Percentiles rank a stretch among this genome's conserved stretches.
phyloP scores from a whole-genome alignment of 2,888 invertebrate genomes.

The Sisyra nigra region DNA sequence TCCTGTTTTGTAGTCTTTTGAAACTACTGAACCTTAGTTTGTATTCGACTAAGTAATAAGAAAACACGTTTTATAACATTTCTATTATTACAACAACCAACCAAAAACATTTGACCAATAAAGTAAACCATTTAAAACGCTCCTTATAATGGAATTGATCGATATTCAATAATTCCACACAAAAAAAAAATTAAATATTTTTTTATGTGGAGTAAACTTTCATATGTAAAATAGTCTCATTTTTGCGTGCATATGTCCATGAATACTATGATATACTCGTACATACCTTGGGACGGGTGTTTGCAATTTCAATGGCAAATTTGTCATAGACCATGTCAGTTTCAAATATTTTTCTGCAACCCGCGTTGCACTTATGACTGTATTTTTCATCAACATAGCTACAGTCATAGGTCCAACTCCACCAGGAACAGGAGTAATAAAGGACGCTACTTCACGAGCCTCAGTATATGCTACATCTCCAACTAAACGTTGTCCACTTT shows the following conservation, averaged over 20 bases:
- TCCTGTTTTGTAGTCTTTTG: no score
- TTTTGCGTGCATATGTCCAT: no score
- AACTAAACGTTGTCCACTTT: conserved; percentile 69
- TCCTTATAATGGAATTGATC: no score
- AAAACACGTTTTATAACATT: no score
- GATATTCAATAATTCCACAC: no score
- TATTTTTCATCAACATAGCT: conserved; percentile 94
- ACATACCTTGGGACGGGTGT: conserved; percentile 71
- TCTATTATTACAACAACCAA: no score
- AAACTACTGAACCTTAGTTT: no score
- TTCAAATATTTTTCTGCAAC: conserved; percentile 38
- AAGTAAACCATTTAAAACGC: no score
- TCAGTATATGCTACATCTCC: conserved; percentile 87
- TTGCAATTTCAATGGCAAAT: conserved; percentile 44
- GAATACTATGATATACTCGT: no score
- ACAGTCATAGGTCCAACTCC: conserved; percentile 99
- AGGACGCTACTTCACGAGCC: conserved; percentile 63
- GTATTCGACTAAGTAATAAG: no score
- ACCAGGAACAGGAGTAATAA: conserved; percentile 88
- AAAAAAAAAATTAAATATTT: no score
- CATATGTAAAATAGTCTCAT: background rate
- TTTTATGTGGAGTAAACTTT: background rate
- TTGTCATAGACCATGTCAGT: conserved; percentile 51
- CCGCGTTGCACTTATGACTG: conserved; percentile 64
- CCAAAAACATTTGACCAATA: no score